Evolutionary conservation across 2,113 vertebrate species (phyloP), one percentile per base, ranked within the genome.

Genomic region (Clupea harengus): DNA sequence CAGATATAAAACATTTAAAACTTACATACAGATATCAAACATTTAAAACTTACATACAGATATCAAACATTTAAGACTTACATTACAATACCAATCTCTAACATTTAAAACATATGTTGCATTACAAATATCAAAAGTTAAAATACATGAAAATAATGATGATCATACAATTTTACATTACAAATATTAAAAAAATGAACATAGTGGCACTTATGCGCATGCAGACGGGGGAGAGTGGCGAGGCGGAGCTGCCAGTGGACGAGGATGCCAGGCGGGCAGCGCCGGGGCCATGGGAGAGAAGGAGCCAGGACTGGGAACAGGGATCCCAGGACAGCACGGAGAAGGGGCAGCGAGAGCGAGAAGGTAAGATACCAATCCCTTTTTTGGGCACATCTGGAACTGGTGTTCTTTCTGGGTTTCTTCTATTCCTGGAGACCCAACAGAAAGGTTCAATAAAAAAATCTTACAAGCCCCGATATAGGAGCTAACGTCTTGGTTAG

Each of bases 351-450:
- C 88, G 87, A 87, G 89, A 93, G 84, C 88, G 91, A 92, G 93
- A 93, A 94, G 94, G 95, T 95, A 94, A 92, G 93, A 92, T 87
- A 87, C 89, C 89, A 91, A 89, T 45, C 22, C 85, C 88, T 89
- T 87, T 86, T 84, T 83, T 83, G 67, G 89, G 72, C 72, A 78
- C 28, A 17, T 39, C 25, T 28, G 13, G 72, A 78, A 15, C 72
- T 78, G 28, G 32, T 17, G 25, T 4, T 32, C 2, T 39, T 78
- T 78, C 32, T 78, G 11, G 39, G 13, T 39, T 78, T 32, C 15
- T 78, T 78, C 5, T 15, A 60, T 78, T 78, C 32, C 32, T 78
- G 28, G 72, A 78, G 32, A 39, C 72, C 28, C 10, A 15, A 39
- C 11, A 15, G 15, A 28, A 32, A 13, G 10, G 72, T 78, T 78